Evolutionary conservation across 2,888 invertebrate genomes (phyloP), one percentile per base, ranked within the genome.

Genomic region (Eretmocerus hayati): DNA sequence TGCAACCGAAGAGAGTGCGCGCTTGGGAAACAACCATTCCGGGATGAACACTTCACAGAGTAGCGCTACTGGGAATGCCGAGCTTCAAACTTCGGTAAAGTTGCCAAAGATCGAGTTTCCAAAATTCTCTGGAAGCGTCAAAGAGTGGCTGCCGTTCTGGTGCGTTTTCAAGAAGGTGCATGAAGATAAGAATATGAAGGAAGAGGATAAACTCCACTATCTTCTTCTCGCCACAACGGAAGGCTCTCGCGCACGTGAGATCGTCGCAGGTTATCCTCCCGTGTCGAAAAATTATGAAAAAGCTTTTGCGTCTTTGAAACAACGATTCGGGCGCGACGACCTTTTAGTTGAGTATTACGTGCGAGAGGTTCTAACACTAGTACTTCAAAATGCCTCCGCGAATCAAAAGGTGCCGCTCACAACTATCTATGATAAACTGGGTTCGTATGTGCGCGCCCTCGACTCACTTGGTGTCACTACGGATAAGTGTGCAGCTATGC

Each of bases 261-360:
- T 62, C 2, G 55, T 61, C 0, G 48, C 54, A 4, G 55, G 57
- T 42, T 58, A 42, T 33, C 58, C 57, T 16, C 49, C 56, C 2
- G 54, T 59, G 2, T 43, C 35, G 1, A 58, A 59, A 36, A 61
- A 62, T 31, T 62, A 62, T 38, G 13, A 39, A 1, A 57, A 58
- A 32, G 60, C 46, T 2, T 48, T 63, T 16, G 41, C 45, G 1
- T 48, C 48, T 47, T 41, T 60, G 31, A 55, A 53, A 48, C 50
- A 52, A 32, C 43, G 62, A 19, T 62, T 63, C 42, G 58, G 59
- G 5, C 46, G 56, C 32, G 58, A 59, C 5, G 62, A 63, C 15
- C 39, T 63, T 6, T 55, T 58, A 30, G 52, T 60, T 8, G 62
- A 62, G 46, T 55, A 59, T 15, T 60, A 60, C 46, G 55, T 61